Evolutionary conservation across 2,888 invertebrate genomes (phyloP).

Genomic region (Parnassius apollo): DNA sequence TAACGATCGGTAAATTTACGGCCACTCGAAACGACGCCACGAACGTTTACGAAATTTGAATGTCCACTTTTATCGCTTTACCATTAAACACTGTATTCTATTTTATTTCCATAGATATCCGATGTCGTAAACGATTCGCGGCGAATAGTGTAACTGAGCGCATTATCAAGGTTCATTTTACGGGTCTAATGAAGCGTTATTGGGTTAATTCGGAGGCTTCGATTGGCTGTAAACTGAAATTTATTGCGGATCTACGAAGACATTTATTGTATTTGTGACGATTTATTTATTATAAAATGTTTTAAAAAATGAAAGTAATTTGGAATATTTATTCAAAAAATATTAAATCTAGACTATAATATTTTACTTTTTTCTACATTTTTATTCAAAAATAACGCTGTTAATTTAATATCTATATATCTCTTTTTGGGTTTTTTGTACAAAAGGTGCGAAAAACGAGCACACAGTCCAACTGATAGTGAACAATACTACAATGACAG

Average conservation of each 20-base stretch:
- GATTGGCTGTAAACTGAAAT: constrained; percentile 45
- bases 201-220: constrained; percentile 45
- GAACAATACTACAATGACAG: no score
- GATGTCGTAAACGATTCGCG: constrained; percentile 33
- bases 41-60: constrained; percentile 44
- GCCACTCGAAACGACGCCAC: constrained; percentile 39
- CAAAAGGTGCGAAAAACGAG: no score
- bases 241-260: constrained; percentile 36
- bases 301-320: neutral
- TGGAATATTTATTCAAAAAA: no score
- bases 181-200: constrained; percentile 46
- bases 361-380: no score
- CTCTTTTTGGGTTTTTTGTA: no score
- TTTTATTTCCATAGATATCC: constrained; percentile 41
- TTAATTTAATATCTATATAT: neutral
- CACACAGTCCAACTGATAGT: no score
- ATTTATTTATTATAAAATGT: constrained; percentile 32
- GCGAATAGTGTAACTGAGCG: constrained; percentile 33
- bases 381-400: neutral
- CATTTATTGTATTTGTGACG: constrained; percentile 33
- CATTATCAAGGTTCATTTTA: constrained; percentile 43
- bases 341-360: no score
- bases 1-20: constrained; percentile 43
- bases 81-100: constrained; percentile 43
- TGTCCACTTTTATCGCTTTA: constrained; percentile 44